Percentiles rank a stretch among this genome's conserved stretches.
These are phyloP conservation scores for Dendrolimus pini DNA, from an alignment of 2,888 invertebrate species.

Conservation along the genomic window DNA sequence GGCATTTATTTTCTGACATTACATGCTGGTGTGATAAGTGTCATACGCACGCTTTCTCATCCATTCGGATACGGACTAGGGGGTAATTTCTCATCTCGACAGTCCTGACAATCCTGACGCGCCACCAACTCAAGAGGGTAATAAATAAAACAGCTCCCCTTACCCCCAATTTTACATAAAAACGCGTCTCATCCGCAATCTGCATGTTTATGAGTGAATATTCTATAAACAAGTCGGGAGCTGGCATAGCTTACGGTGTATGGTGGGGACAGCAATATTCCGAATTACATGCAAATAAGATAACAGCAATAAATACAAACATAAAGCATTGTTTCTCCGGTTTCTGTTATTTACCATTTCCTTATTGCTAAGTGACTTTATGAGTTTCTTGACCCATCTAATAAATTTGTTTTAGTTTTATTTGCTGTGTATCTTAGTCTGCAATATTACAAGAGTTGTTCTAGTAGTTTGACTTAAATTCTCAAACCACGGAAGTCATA, in stretches of 20 bases:
- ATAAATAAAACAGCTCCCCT: constrained; percentile 73
- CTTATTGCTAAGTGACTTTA: constrained; percentile 39
- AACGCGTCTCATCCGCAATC: constrained; percentile 74
- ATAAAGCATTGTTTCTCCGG: constrained; percentile 32
- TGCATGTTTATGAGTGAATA: constrained; percentile 76
- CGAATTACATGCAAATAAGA: constrained; percentile 74
- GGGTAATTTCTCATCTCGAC: constrained; percentile 48
- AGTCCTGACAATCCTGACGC: constrained; percentile 45
- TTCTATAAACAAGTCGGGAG: constrained; percentile 70
- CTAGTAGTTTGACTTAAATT: no score
- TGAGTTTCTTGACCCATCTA: constrained; percentile 39
- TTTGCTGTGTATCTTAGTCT: not conserved
- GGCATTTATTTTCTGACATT: no score
- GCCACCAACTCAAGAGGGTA: constrained; percentile 64
- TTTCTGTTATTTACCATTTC: constrained; percentile 41
- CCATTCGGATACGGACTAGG: constrained; percentile 35
- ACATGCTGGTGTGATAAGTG: not conserved
- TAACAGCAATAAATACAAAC: constrained; percentile 63
- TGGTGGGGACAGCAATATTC: constrained; percentile 57
- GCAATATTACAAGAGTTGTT: not conserved
- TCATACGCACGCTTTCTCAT: constrained; percentile 1
- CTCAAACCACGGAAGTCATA: no score
- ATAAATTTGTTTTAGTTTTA: constrained; percentile 8
- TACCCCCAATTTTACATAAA: constrained; percentile 69
- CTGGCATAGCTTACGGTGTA: constrained; percentile 39